Conservation (phyloP, 2,113 vertebrate species). For the Xiphophorus couchianus region DNA sequence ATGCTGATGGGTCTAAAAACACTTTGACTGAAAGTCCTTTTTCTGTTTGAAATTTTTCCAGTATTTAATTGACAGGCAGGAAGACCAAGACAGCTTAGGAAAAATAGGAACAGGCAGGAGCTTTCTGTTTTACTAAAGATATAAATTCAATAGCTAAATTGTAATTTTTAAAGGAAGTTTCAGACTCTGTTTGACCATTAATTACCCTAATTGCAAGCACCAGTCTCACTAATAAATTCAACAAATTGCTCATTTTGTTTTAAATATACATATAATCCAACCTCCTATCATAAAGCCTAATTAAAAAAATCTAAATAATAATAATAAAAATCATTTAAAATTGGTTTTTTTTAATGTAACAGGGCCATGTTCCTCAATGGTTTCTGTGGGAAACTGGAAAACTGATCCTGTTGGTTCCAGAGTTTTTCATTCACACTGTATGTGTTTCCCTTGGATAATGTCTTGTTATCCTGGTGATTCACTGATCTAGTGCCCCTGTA, state of each 20-base stretch:
- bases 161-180: neutral
- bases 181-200: neutral
- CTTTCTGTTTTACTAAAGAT: neutral
- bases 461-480: no score
- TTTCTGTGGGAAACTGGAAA: no score
- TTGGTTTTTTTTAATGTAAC: no score
- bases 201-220: neutral
- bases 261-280: neutral
- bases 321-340: no score
- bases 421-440: no score
- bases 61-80: neutral
- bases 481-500: no score
- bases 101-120: neutral
- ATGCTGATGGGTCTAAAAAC: slow-evolving; percentile 8
- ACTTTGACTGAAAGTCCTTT: neutral
- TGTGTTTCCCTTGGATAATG: no score
- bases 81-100: neutral
- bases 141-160: neutral
- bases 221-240: neutral
- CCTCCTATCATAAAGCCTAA: neutral
- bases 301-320: no score
- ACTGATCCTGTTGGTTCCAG: no score
- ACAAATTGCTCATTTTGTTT: neutral
- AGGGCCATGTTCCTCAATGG: no score
- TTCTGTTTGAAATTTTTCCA: neutral